A percentile compares a stretch with the other conserved stretches of the same genome.
Conservation (phyloP, 2,113 vertebrate species). For the Rhagologus leucostigma region DNA sequence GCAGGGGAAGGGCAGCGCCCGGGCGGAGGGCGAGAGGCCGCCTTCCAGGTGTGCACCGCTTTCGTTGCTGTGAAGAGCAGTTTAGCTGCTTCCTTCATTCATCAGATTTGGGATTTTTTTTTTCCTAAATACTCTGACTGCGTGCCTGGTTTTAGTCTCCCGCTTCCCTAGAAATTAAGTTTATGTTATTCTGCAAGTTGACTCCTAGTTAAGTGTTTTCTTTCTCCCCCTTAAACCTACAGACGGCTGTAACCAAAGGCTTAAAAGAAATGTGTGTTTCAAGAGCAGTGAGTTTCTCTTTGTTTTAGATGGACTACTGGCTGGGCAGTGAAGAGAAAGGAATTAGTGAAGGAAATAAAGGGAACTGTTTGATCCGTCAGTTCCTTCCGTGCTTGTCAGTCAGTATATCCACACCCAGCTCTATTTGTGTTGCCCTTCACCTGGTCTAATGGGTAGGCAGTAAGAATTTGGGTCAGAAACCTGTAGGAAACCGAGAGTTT, state of each 20-base stretch:
- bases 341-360: neutral
- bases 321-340: neutral
- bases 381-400: neutral
- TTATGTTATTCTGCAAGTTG: neutral
- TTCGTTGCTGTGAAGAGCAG: neutral
- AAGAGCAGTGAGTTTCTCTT: neutral
- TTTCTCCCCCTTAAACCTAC: neutral
- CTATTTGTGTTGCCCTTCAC: accelerated
- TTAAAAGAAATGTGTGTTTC: accelerated
- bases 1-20: neutral
- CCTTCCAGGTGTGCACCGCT: neutral
- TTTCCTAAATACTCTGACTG: neutral
- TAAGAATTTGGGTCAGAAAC: neutral
- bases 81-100: neutral
- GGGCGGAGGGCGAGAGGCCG: neutral
- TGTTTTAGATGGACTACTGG: neutral
- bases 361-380: neutral
- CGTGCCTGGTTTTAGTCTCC: neutral
- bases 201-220: neutral
- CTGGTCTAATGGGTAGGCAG: accelerated
- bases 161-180: neutral
- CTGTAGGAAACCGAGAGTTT: neutral
- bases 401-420: neutral
- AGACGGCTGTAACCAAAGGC: too few relatives aligned
- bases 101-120: too few relatives aligned